Evolutionary conservation across 1,140 invertebrate genomes (phyloP), one percentile per base, ranked within the genome.

Genomic region (Phocides pigmalion): DNA sequence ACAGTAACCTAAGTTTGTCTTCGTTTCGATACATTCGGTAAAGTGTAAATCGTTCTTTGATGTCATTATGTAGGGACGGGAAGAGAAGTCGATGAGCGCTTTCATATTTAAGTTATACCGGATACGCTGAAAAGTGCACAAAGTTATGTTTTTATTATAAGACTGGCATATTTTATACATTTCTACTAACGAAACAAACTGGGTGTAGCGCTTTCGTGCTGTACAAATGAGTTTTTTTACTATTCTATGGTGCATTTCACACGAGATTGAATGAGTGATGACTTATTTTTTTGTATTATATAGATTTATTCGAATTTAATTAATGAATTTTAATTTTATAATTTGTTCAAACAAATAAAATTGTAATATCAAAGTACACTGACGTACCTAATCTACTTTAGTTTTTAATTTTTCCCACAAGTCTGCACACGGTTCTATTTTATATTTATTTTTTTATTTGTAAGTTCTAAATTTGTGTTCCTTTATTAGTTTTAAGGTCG

Each of bases 401-500:
- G 39, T 16, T 41, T 41, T 41, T 16, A 35, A n/a, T 41, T 41
- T 41, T 41, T 41, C 14, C n/a, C 20, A 19, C 17, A 44, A 5
- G 41, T 17, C 44, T 47, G 44, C 17, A 47, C 17, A 47, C 39
- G 47, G 41, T 64, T 49, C 37, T 66, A 59, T 59, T 63, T 63
- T 50, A 12, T 56, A 51, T 65, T 56, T 73, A 65, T 70, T 67
- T 53, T 67, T 69, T 73, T 68, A 72, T 68, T 71, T 62, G 20
- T 82, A 76, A 76, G 72, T 70, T 77, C 56, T 69, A 78, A 75
- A 74, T 74, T 70, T 79, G 65, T 72, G 74, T 82, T 82, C 74
- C 74, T 84, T 68, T 67, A 44, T 74, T 80, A 80, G 76, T 76
- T 79, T 71, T 85, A 81, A 85, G 82, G 64, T 62, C 62, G 32